These are phyloP conservation scores for Danio kyathit DNA, from an alignment of 2,797 vertebrate genomes.

Conservation along the genomic window DNA sequence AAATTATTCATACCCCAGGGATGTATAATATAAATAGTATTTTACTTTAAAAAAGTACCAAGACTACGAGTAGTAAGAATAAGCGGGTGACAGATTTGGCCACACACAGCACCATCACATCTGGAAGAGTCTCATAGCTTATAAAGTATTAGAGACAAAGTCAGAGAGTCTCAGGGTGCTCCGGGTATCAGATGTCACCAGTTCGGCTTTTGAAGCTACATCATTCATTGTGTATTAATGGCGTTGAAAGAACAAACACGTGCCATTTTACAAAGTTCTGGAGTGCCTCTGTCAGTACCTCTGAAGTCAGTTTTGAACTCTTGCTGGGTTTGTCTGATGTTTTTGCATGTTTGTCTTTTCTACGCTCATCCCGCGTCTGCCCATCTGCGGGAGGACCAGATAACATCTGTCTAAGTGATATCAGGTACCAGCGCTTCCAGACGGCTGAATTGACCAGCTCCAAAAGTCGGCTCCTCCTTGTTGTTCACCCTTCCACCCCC, in stretches of 20 bases:
- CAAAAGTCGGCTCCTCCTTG: constrained; percentile 54
- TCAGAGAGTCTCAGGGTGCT: constrained; percentile 4
- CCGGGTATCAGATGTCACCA: background rate
- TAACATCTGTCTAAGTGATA: constrained; percentile 83
- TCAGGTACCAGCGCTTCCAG: constrained; percentile 75
- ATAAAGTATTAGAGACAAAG: background rate
- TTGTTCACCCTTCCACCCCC: too few species aligned
- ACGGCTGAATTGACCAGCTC: constrained; percentile 73
- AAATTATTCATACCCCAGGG: too few species aligned
- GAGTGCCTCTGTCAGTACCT: constrained; percentile 2
- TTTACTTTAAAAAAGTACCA: background rate
- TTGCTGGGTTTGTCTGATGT: constrained; percentile 68
- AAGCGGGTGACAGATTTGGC: background rate
- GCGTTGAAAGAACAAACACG: background rate
- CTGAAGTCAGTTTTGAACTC: background rate
- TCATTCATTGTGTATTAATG: background rate
- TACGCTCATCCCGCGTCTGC: constrained; percentile 70
- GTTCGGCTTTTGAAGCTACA: constrained; percentile 4
- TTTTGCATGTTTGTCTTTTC: constrained; percentile 70
- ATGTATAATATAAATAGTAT: too few species aligned
- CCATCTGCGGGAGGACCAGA: constrained; percentile 68
- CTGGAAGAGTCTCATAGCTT: constrained; percentile 15
- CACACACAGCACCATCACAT: constrained; percentile 16
- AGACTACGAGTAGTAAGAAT: too few species aligned
- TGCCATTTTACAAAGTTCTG: background rate